Evolutionary conservation across 2,113 vertebrate species (phyloP).

Genomic region (Herpetotheres cachinnans): DNA sequence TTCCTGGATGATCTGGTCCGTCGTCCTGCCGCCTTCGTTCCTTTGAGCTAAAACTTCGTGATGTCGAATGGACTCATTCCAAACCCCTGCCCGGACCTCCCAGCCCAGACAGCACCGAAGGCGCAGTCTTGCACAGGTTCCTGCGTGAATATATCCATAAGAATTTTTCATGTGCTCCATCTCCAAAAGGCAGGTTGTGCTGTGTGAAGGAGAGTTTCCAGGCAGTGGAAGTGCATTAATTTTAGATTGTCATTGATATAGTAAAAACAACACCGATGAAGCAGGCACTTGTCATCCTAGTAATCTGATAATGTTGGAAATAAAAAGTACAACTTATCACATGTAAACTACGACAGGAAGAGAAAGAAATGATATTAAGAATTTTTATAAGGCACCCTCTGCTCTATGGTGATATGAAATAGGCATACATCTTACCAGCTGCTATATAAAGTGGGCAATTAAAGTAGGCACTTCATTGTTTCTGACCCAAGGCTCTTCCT

Average conservation of each 20-base stretch:
- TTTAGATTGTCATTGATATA: background rate
- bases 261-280: background rate
- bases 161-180: background rate
- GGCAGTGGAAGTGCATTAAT: background rate
- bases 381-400: background rate
- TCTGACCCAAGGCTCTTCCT: background rate
- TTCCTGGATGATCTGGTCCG: fast-evolving
- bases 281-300: background rate
- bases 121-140: fast-evolving
- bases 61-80: fast-evolving
- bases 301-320: background rate
- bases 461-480: background rate
- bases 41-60: background rate
- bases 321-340: background rate
- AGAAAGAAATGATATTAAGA: background rate
- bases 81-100: background rate
- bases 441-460: background rate
- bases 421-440: no score
- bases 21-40: background rate
- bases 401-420: background rate
- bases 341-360: background rate
- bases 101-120: background rate
- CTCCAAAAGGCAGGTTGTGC: background rate
- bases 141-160: fast-evolving
- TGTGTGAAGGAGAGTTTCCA: background rate